Evolutionary conservation across 2,113 vertebrate species (phyloP), one percentile per base, ranked within the genome.

Genomic region (Agapornis roseicollis): DNA sequence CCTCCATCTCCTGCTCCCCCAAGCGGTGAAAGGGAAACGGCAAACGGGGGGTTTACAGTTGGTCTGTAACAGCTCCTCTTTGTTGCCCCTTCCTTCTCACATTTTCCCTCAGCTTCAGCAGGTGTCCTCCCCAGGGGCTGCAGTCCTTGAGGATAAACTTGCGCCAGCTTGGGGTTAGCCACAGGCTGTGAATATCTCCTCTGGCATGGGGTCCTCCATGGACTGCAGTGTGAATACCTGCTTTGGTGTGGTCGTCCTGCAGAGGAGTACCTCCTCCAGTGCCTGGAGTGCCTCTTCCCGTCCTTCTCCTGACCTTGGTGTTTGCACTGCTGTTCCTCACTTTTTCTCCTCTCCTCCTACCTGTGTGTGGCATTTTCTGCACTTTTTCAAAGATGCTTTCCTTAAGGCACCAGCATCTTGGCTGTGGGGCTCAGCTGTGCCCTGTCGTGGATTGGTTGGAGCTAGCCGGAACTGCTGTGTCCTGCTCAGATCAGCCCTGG

Each of bases 291-390:
- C 33, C 56, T 58, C 6, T n/a, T 58, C 56, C 28, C 4, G 29
- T 82, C 37, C 19, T 53, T 56, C 42, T 22, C 47, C 50, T 41
- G n/a, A 66, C n/a, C 12, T 41, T 42, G 11, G 13, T 29, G n/a
- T 24, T 46, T 17, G 12, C 18, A 37, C 37, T 47, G 18, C 49
- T 58, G 8, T 15, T 77, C 65, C 11, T 49, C 28, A 17, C 24
- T 42, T 9, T n/a, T 58, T 39, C 17, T 64, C 56, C 11, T 24
- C 23, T 69, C 47, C 17, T 76, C 9, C 56, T 65, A 37, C 44
- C 3, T 33, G 13, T 49, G 2, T 25, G 53, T 4, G 46, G 8
- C 1, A 0, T 53, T 65, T 37, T 37, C 15, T 52, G 33, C 9
- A 17, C 29, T 56, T 70, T 80, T 31, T 89, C 56, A 56, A 35